phyloP scores from a whole-genome alignment of 64 coral and sea anemone species.

The Montipora sp. region DNA sequence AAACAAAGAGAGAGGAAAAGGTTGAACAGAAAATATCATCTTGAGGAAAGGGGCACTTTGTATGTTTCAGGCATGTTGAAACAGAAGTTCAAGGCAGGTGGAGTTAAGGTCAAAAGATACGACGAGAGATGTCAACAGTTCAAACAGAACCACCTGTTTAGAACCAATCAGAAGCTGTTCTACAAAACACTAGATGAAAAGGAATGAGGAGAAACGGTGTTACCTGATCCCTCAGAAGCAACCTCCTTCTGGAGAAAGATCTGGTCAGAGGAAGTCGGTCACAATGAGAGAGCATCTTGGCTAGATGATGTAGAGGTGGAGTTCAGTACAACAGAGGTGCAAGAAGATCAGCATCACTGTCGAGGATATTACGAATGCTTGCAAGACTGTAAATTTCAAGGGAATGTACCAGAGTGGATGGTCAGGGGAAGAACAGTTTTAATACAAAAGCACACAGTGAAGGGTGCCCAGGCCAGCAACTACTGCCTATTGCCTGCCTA shows the following conservation, averaged over 20 bases:
- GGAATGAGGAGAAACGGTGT: conserved; percentile 17
- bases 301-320: conserved; percentile 11
- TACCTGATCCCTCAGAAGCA: conserved; percentile 35
- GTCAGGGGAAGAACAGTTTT: conserved; percentile 51
- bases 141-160: conserved; percentile 32
- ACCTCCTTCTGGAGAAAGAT: conserved; percentile 47
- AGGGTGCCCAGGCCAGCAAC: conserved; percentile 47
- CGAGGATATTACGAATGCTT: conserved; percentile 39
- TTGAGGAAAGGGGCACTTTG: conserved; percentile 17
- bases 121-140: conserved; percentile 48
- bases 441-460: conserved; percentile 35
- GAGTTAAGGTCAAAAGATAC: conserved; percentile 50
- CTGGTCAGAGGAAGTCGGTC: conserved; percentile 34
- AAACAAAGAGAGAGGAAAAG: conserved; percentile 41
- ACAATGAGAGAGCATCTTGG: conserved; percentile 44
- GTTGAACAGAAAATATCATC: conserved; percentile 16
- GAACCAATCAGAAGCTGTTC: conserved; percentile 43
- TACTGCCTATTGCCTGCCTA: conserved; percentile 66
- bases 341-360: conserved; percentile 42
- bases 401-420: conserved; percentile 50
- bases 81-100: not conserved
- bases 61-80: conserved; percentile 15
- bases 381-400: conserved; percentile 23
- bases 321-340: conserved; percentile 35
- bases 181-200: conserved; percentile 23